Base-by-base conservation (phyloP, 2,888 invertebrate genomes). In the Mythimna ferrago region DNA sequence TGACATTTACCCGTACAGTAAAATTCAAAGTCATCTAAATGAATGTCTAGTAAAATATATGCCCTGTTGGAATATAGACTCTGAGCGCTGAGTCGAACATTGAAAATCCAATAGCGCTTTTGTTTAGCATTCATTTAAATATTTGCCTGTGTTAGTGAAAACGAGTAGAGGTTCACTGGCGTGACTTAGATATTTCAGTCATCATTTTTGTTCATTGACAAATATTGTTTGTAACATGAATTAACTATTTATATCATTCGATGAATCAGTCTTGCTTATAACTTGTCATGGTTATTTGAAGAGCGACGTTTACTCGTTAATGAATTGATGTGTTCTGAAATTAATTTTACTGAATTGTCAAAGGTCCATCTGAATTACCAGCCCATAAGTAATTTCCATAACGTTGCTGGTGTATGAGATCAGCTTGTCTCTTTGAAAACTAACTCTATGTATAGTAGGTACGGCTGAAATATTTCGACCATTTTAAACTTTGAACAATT, bases 231-330 rank as follows among this genome's bases (percentile, higher is more conserved):
- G 19, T 48, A 16, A 44, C 16, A 48, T 63, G 63, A 48, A 63
- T 32, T n/a, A 41, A 21, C 7, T 16, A 44, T 41, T 38, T 19
- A 64, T 6, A 26, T 10, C 19, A n/a, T 14, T 16, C 19, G 19
- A 66, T 69, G 26, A 41, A 41, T 41, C n/a, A 69, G 14, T 7
- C 32, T 16, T 32, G 14, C 2, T 26, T 60, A 32, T 11, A n/a
- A 53, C 14, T 53, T 26, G 44, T 35, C 74, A 48, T 16, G 35
- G 7, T 73, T 44, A 73, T 48, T 16, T 14, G n/a, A 54, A 26
- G 53, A 35, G 35, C 7, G n/a, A 48, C 54, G 11, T 16, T n/a
- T n/a, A n/a, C n/a, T n/a, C n/a, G n/a, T n/a, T n/a, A n/a, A n/a
- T n/a, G n/a, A n/a, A n/a, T n/a, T n/a, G n/a, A n/a, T n/a, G n/a